Base-by-base conservation (phyloP, 2,113 vertebrate species). In the Engraulis encrasicolus region DNA sequence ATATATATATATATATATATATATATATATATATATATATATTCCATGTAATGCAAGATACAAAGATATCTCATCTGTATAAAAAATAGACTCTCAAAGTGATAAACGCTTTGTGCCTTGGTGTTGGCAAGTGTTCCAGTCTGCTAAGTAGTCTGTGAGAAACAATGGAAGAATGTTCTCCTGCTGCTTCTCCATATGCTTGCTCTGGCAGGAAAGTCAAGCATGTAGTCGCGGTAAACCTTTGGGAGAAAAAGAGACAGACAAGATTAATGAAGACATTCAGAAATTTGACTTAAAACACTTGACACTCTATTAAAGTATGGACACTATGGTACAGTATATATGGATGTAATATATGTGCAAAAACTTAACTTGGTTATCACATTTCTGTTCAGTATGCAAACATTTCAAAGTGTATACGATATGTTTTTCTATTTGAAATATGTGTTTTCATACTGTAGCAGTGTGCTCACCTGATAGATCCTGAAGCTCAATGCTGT, bases 131-230 rank as follows among this genome's bases (percentile, higher is more conserved):
- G 66, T 74, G 23, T 31, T 4, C 12, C 66, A 74, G 66, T 34
- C 23, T 34, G 31, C 66, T 34, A 36, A 74, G 66, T 74, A 74
- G 66, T 74, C 31, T 27, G 66, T 74, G 66, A 74, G 66, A 74
- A 17, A 34, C 66, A 34, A 74, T 6, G 15, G 15, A 74, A 34
- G 11, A 74, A 31, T 31, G 17, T 12, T 34, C 31, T 74, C 66
- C 58, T 66, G 23, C 58, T 74, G 27, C 23, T 74, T 17, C 66
- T 74, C 23, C 66, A 31, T 74, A 27, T 74, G 66, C 23, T 12
- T 74, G 11, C 27, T 27, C 31, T 31, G 66, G 66, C 66, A 36
- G 66, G 66, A 74, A 74, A 34, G 11, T 74, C 27, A 36, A 17
- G 31, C 66, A 74, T 66, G n/a, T 66, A 27, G 27, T 74, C 17